Percentiles rank a stretch among this genome's conserved stretches.
Conservation (phyloP, 2,888 invertebrate species). For the Volucella inflata region DNA sequence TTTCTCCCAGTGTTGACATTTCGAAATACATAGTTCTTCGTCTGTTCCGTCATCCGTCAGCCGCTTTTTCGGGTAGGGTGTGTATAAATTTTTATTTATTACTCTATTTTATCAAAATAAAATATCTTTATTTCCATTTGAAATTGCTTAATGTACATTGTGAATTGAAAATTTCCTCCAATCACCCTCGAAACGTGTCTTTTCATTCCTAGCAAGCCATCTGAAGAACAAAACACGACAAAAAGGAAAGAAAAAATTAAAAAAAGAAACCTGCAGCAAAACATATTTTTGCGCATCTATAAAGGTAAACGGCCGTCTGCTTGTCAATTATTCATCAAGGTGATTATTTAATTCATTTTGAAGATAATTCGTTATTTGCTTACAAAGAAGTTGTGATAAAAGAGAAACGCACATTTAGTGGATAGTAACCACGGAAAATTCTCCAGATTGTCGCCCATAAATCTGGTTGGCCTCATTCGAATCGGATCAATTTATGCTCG, state of each 20-base stretch:
- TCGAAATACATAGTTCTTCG: conserved; percentile 25
- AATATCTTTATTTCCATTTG: background rate
- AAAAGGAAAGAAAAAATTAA: background rate
- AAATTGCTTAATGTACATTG: background rate
- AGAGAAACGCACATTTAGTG: no score
- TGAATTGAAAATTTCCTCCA: background rate
- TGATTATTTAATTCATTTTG: background rate
- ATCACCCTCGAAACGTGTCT: conserved; percentile 2
- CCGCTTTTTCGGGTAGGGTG: conserved; percentile 61
- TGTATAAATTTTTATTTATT: conserved; percentile 43
- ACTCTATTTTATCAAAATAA: conserved; percentile 26
- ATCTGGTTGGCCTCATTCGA: background rate
- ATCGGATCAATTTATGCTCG: conserved; percentile 13
- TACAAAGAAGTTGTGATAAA: no score
- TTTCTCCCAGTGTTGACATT: conserved; percentile 48
- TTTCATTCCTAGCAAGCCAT: no score
- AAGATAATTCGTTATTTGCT: conserved; percentile 1
- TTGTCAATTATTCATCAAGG: conserved; percentile 21
- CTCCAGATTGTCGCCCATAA: no score
- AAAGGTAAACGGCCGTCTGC: conserved; percentile 43
- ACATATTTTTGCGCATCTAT: conserved; percentile 46
- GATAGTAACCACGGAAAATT: no score
- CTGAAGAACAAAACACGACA: no score
- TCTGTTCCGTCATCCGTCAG: conserved; percentile 28
- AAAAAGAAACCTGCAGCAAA: conserved; percentile 20